Conservation (phyloP, 2,113 vertebrate genomes). For the Myotis yumanensis region DNA sequence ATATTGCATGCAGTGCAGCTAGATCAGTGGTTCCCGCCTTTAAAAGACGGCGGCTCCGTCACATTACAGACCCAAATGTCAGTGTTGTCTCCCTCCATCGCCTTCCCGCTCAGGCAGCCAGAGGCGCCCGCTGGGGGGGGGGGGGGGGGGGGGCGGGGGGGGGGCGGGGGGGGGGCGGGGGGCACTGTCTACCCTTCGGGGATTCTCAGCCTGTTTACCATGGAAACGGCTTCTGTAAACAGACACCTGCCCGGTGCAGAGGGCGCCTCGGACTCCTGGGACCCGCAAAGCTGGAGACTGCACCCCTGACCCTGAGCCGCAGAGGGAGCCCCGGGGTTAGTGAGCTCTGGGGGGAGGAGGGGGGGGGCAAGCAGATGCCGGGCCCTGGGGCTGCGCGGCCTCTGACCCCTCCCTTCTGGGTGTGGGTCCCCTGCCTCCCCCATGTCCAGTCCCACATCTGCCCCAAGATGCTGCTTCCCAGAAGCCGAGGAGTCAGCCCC, state of each 20-base stretch:
- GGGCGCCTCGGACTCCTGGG: neutral
- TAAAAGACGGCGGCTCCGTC: constrained; percentile 75
- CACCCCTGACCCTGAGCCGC: neutral
- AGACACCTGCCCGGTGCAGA: constrained; percentile 62
- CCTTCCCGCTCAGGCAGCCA: constrained; percentile 74
- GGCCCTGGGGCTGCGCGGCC: neutral
- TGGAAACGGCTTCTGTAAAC: constrained; percentile 63
- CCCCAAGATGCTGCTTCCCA: neutral
- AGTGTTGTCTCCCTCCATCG: constrained; percentile 73
- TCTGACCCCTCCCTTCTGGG: neutral
- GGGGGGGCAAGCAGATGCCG: rapidly evolving
- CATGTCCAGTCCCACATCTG: rapidly evolving
- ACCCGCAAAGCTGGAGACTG: neutral
- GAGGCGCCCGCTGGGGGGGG: constrained; percentile 69
- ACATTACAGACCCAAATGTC: constrained; percentile 77
- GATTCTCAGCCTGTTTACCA: constrained; percentile 69
- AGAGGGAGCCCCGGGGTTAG: neutral
- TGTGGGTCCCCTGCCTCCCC: neutral
- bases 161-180: constrained; percentile 72
- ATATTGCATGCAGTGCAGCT: constrained; percentile 73
- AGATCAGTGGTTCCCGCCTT: constrained; percentile 76
- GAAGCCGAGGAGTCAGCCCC: neutral
- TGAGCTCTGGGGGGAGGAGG: neutral
- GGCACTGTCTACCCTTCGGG: constrained; percentile 62
- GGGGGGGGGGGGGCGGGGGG: constrained; percentile 74